Evolutionary conservation across 2,113 vertebrate species (phyloP), one percentile per base, ranked within the genome.

Genomic region (Micronisus gabar): DNA sequence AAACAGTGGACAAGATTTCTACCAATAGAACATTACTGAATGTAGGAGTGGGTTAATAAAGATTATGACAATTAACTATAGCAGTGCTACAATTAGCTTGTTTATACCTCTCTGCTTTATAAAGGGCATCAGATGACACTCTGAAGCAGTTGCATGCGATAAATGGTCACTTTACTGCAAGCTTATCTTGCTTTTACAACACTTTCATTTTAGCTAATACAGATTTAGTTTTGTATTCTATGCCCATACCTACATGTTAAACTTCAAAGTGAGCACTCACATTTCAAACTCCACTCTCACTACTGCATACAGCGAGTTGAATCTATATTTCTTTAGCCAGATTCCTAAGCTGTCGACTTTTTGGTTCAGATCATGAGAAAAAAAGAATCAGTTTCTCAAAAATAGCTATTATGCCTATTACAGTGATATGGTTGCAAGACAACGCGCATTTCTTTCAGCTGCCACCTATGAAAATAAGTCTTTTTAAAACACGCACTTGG

Each of bases 81-180:
- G 86, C 76, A 89, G 56, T 41, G 86, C 94, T 94, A 90, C 80
- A 85, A 95, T 96, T 96, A 97, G 89, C 81, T 70, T 85, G 94
- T 95, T 95, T 96, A 85, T 91, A 94, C n/a, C 53, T 82, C 91
- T 73, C 50, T 75, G 36, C 73, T 93, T 81, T 94, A 86, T 73
- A 81, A 94, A 96, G 66, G 70, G 81, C 62, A 95, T 89, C 94
- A 94, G 89, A 73, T 91, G 78, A 90, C 78, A 87, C 66, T 52
- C 48, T 65, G 75, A 76, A 75, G 83, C 70, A 93, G 67, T 66
- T 80, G 76, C 58, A 56, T 2, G 6, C 29, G 50, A 72, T 68
- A 94, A 95, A 73, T n/a, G 61, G 52, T 87, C 40, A n/a, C 76
- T 89, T 81, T 59, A 67, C 38, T 53, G 36, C 76, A 65, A 68